Conservation (phyloP, 2,113 vertebrate genomes). For the Ciconia boyciana region DNA sequence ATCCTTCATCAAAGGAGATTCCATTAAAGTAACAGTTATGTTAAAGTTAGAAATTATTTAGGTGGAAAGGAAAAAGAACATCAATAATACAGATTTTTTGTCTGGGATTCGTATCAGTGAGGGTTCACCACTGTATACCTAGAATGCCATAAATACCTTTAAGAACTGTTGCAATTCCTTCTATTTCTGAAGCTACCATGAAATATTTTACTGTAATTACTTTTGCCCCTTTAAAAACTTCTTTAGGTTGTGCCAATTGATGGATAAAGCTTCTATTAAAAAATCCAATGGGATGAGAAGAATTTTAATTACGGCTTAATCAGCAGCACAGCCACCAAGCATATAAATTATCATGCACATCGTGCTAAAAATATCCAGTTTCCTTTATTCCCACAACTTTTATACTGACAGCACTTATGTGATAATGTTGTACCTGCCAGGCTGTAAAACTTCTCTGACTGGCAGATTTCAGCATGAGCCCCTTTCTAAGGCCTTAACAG, state of each 20-base stretch:
- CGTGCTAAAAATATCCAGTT: constrained; percentile 98
- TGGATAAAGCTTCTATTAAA: constrained; percentile 83
- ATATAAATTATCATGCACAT: constrained; percentile 99
- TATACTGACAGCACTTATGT: constrained; percentile 94
- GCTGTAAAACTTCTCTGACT: constrained; percentile 80
- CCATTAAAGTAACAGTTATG: constrained; percentile 26
- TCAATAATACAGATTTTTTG: constrained; percentile 68
- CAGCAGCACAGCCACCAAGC: constrained; percentile 99
- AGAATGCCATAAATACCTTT: constrained; percentile 85
- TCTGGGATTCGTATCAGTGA: constrained; percentile 74
- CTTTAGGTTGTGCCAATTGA: constrained; percentile 85
- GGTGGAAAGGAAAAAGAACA: constrained; percentile 76
- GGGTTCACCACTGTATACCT: constrained; percentile 82
- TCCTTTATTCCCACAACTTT: constrained; percentile 88
- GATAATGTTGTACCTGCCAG: constrained; percentile 92
- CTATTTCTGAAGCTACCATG: constrained; percentile 80
- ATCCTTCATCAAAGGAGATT: constrained; percentile 37
- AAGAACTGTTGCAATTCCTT: constrained; percentile 82
- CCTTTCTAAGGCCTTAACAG: constrained; percentile 87
- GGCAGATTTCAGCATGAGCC: constrained; percentile 86
- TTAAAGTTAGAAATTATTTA: constrained; percentile 45
- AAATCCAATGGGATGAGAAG: constrained; percentile 89
- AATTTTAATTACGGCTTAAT: constrained; percentile 98
- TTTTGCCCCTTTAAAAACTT: constrained; percentile 78
- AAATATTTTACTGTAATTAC: constrained; percentile 81